Evolutionary conservation across 2,113 vertebrate species (phyloP).

Genomic region (Periophthalmodon schlosseri): DNA sequence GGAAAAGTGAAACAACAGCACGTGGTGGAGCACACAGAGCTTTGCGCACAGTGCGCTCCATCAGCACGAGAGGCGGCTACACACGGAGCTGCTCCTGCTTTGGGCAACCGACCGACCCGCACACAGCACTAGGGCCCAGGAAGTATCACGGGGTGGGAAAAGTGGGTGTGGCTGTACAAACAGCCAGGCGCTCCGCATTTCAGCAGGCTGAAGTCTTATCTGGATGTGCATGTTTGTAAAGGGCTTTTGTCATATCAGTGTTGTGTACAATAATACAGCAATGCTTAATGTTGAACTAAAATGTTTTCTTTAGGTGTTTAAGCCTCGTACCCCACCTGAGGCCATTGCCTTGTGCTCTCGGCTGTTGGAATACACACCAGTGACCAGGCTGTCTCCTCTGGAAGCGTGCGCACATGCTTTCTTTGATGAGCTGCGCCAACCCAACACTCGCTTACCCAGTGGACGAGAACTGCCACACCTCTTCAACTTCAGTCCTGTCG

Average conservation of each 20-base stretch:
- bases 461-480: constrained; percentile 88
- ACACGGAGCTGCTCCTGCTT: no score
- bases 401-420: constrained; percentile 90
- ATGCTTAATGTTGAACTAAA: background rate
- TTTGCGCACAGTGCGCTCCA: no score
- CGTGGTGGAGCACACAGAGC: no score
- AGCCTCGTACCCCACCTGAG: constrained; percentile 88
- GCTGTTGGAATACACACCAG: constrained; percentile 91
- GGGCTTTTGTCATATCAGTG: background rate
- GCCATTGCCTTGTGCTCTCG: constrained; percentile 90
- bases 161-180: no score
- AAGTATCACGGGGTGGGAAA: no score
- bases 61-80: no score
- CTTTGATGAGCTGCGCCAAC: constrained; percentile 89
- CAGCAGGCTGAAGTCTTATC: no score
- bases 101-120: no score
- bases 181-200: no score
- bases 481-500: constrained; percentile 92
- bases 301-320: constrained; percentile 82
- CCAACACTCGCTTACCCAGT: constrained; percentile 86
- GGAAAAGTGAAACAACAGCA: no score
- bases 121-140: no score
- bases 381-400: constrained; percentile 88
- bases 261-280: background rate
- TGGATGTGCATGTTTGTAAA: no score